Base-by-base conservation (phyloP, 2,888 invertebrate genomes). In the Dichetophora obliterata region DNA sequence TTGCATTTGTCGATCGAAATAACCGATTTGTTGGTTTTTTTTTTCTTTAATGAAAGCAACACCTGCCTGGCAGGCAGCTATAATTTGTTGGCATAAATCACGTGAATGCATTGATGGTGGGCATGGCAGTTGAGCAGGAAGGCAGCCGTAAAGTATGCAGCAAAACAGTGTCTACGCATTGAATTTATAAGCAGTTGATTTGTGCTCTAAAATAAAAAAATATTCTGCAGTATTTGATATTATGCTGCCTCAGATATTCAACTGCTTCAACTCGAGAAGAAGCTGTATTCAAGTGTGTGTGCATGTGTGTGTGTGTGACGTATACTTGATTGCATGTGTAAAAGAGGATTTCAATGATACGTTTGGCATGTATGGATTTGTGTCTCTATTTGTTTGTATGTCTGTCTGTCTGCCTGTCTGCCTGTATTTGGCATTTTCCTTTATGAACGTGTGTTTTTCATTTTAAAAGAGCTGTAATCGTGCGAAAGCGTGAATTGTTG, bases 61-160 rank as follows among this genome's bases (percentile, higher is more conserved):
- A 75, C 66, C 75, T 74, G 65, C 54, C 54, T 52, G 14, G 52
- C 16, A 27, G 65, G 66, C 34, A 43, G 11, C 24, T 52, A 68
- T 75, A 68, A 75, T 68, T 69, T 69, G 59, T 27, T 61, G 70
- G 54, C 43, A 70, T 76, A 71, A 76, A 65, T 76, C 76, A 71
- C 52, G 34, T 50, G 34, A 59, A 0, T 54, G 37, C 65, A 66
- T 68, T 19, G 22, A 34, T 54, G 57, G 37, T n/a, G 57, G 14
- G 22, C 34, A 43, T 14, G 31, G 31, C 61, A 63, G 63, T 0
- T 31, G 31, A 5, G 31, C 63, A 63, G 19, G 31, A 14, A 14
- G 34, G 16, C 63, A 63, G 43, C 43, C 43, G 43, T 4, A 43
- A 43, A 43, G 43, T 43, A 43, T 43, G 43, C 43, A 43, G 6